A percentile compares a stretch with the other conserved stretches of the same genome.
Evolutionary conservation across 2,888 invertebrate genomes (phyloP).

Genomic region (Stratiomys singularior): DNA sequence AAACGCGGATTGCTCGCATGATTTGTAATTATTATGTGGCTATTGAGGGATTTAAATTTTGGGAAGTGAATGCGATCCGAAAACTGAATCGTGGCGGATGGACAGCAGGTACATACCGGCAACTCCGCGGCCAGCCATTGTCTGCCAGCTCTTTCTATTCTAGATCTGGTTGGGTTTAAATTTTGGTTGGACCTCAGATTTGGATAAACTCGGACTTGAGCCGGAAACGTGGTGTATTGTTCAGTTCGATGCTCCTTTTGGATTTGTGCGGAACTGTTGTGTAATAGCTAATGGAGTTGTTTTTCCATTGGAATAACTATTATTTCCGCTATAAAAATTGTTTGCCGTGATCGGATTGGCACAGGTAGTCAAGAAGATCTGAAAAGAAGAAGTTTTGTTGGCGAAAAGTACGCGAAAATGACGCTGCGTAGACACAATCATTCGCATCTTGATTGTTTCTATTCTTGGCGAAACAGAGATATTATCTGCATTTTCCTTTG

Average conservation of each 20-base stretch:
- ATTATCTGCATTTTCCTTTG: too few relatives aligned
- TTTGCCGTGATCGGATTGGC: too few relatives aligned
- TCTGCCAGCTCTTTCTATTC: slow-evolving; percentile 17
- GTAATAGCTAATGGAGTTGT: too few relatives aligned
- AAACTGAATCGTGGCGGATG: neutral
- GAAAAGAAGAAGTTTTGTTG: too few relatives aligned
- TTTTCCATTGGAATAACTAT: neutral
- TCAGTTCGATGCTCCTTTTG: slow-evolving; percentile 41
- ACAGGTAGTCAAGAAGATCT: too few relatives aligned
- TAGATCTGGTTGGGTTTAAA: slow-evolving; percentile 5
- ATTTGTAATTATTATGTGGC: neutral
- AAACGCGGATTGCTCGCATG: neutral
- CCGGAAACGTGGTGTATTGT: slow-evolving; percentile 40
- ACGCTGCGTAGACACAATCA: too few relatives aligned
- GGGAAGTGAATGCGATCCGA: slow-evolving; percentile 8
- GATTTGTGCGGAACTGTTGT: slow-evolving; percentile 31
- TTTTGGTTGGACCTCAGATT: slow-evolving; percentile 27
- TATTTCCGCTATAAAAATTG: slow-evolving; percentile 11
- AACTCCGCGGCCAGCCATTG: slow-evolving; percentile 18
- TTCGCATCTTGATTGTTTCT: too few relatives aligned
- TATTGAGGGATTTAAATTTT: slow-evolving; percentile 20
- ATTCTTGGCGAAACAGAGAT: too few relatives aligned
- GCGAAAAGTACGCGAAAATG: too few relatives aligned
- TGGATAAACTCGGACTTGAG: slow-evolving; percentile 30
- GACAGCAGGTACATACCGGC: neutral